Evolutionary conservation across 2,797 vertebrate genomes (phyloP).

Genomic region (Pseudochirops cupreus): DNA sequence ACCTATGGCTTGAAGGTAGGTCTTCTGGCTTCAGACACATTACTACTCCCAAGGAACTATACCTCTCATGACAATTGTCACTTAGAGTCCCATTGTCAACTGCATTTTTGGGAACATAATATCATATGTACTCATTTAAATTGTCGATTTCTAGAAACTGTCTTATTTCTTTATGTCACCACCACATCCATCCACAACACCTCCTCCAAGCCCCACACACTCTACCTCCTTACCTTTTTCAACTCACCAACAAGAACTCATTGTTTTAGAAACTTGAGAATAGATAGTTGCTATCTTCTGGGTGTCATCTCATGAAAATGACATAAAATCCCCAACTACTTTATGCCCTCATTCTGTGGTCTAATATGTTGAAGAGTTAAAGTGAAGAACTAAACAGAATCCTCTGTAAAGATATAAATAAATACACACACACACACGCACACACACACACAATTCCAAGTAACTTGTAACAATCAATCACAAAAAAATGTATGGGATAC

Average conservation of each 20-base stretch:
- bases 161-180: neutral
- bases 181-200: neutral
- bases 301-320: neutral
- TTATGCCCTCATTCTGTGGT: neutral
- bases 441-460: neutral
- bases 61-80: neutral
- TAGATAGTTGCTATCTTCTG: neutral
- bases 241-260: neutral
- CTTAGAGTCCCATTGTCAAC: neutral
- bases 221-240: neutral
- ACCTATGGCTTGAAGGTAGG: neutral
- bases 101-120: neutral
- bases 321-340: neutral
- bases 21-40: neutral
- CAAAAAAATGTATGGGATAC: neutral
- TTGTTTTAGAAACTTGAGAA: neutral
- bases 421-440: no score
- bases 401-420: neutral
- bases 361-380: neutral
- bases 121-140: neutral
- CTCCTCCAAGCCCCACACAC: neutral
- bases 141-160: neutral
- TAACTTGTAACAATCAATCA: neutral
- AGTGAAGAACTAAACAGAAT: neutral
- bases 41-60: neutral